Evolutionary conservation across 2,797 vertebrate species (phyloP).

Genomic region (Rhynchotus rufescens): DNA sequence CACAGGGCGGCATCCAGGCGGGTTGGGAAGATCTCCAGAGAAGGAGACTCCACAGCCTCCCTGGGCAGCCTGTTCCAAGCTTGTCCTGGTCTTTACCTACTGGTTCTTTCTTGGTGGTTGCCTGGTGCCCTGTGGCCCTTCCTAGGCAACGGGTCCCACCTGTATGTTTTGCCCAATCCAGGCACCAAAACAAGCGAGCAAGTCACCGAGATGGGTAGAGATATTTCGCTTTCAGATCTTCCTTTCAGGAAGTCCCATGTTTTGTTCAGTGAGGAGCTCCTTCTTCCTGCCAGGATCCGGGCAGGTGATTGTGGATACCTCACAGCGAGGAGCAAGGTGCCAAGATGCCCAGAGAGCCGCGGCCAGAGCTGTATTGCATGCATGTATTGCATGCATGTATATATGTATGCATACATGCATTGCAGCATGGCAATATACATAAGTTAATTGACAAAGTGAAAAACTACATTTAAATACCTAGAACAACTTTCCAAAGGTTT

Average conservation of each 20-base stretch:
- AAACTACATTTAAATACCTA: background rate
- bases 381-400: no score
- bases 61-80: no score
- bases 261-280: background rate
- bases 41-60: no score
- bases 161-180: background rate
- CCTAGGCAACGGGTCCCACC: background rate
- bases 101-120: background rate
- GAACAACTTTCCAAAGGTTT: background rate
- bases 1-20: no score
- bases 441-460: background rate
- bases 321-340: background rate
- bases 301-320: background rate
- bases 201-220: background rate
- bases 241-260: background rate
- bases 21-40: no score
- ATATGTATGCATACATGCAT: no score
- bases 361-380: background rate
- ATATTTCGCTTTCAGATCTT: background rate
- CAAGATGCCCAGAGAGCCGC: background rate
- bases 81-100: background rate
- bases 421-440: background rate
- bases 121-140: background rate
- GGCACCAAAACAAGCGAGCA: rapidly evolving
- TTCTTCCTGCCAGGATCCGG: background rate